Base-by-base conservation (phyloP, 2,888 invertebrate genomes). In the Tromatobia lineatoria region DNA sequence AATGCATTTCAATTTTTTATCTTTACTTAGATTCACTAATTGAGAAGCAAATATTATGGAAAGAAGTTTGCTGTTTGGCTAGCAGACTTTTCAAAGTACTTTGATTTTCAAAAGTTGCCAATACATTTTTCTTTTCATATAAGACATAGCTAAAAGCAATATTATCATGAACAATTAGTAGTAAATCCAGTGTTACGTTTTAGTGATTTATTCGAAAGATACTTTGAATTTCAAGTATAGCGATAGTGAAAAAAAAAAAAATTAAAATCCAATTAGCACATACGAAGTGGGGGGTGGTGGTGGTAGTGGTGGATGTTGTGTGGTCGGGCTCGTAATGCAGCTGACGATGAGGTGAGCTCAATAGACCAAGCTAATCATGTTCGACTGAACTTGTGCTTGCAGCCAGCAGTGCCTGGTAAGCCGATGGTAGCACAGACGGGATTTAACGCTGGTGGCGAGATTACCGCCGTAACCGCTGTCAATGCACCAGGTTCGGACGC, bases 381-480 rank as follows among this genome's bases (percentile, higher is more conserved):
- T 45, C 52, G 42, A 80, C 42, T 38, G 42, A 77, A 59, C 69
- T 75, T 77, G 50, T 79, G 64, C 34, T 88, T 86, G 11, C 80
- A 91, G 91, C 85, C 85, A 7, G n/a, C 71, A 0, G 45, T 87
- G 3, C 80, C 81, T 0, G 73, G 79, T 4, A 80, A 64, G 10
- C 52, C 71, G 2, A 86, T 87, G 81, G 29, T 71, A 4, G 88
- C 85, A 0, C 78, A 52, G 42, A 52, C 88, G 7, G 82, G 86
- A 11, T 87, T 82, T 11, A 75, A 66, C 15, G 61, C 87, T 18
- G 47, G 57, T 0, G 73, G 84, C 0, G n/a, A 47, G 7, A 89
- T 91, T 61, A 90, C 89, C 2, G 77, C 67, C 3, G 50, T 91
- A 73, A 81, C 34, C 3, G 87, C 88, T 4, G 77, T 61, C 38